Conservation (phyloP, 2,797 vertebrate species). For the Rhodeus uyekii region DNA sequence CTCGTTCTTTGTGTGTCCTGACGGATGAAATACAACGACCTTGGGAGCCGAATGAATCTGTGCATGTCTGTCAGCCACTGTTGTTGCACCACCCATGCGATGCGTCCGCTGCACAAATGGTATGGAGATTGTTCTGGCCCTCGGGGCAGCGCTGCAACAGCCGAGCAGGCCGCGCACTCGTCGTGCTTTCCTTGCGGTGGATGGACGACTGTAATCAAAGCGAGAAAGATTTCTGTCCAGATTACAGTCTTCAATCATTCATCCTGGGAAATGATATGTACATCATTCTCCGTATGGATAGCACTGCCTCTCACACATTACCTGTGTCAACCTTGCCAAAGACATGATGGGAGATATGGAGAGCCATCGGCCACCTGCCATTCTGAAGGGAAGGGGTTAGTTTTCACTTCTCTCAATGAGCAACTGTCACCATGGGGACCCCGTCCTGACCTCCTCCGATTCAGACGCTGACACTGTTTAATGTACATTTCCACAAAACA, state of each 20-base stretch:
- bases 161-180: conserved; percentile 76
- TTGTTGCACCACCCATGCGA: conserved; percentile 73
- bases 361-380: conserved; percentile 76
- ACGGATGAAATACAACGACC: conserved; percentile 71
- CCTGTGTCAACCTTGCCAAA: conserved; percentile 82
- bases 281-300: conserved; percentile 73
- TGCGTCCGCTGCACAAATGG: conserved; percentile 76
- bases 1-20: conserved; percentile 57
- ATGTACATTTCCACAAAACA: conserved; percentile 76
- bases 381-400: conserved; percentile 59
- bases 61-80: conserved; percentile 69
- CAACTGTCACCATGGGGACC: conserved; percentile 73
- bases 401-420: conserved; percentile 51
- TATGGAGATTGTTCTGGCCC: conserved; percentile 81
- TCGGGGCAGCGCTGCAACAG: too few species aligned
- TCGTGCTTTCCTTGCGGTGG: conserved; percentile 77
- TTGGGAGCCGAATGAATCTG: conserved; percentile 73
- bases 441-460: conserved; percentile 69
- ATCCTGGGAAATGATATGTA: conserved; percentile 85
- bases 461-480: conserved; percentile 74
- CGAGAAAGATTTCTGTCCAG: conserved; percentile 79
- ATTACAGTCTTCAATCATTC: conserved; percentile 88
- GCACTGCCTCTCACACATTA: conserved; percentile 71
- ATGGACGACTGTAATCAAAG: conserved; percentile 80
- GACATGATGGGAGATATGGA: conserved; percentile 76